phyloP scores from a whole-genome alignment of 2,888 invertebrate species.

The Heterodera filipjevi region DNA sequence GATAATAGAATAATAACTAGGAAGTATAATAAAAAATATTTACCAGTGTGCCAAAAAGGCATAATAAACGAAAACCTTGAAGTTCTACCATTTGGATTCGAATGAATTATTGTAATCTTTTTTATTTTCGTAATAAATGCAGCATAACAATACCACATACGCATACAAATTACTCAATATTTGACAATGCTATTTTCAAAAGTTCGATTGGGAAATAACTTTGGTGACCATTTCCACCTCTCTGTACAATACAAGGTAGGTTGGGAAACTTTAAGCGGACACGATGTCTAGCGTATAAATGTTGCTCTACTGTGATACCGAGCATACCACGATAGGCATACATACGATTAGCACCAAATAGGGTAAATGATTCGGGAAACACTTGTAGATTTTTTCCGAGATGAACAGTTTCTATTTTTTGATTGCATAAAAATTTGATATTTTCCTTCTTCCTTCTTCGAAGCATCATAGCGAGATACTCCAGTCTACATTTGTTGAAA shows the following conservation, averaged over 20 bases:
- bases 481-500: neutral
- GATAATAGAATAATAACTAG: neutral
- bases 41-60: constrained; percentile 9
- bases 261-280: neutral
- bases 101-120: neutral
- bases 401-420: neutral
- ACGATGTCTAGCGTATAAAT: too few species aligned
- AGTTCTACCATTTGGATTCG: constrained; percentile 1
- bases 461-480: neutral
- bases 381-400: neutral
- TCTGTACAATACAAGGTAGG: neutral
- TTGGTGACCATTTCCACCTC: neutral
- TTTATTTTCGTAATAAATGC: too few species aligned
- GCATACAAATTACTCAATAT: neutral
- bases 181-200: neutral
- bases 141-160: too few species aligned
- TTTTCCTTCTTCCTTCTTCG: neutral
- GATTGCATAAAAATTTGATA: neutral
- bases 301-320: too few species aligned
- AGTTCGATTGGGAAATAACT: neutral
- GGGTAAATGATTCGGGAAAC: too few species aligned
- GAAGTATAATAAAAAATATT: neutral
- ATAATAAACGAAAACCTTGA: neutral
- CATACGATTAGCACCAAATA: too few species aligned
- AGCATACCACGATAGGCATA: too few species aligned